Evolutionary conservation across 2,888 invertebrate species (phyloP).

Genomic region (Epinotia demarniana): DNA sequence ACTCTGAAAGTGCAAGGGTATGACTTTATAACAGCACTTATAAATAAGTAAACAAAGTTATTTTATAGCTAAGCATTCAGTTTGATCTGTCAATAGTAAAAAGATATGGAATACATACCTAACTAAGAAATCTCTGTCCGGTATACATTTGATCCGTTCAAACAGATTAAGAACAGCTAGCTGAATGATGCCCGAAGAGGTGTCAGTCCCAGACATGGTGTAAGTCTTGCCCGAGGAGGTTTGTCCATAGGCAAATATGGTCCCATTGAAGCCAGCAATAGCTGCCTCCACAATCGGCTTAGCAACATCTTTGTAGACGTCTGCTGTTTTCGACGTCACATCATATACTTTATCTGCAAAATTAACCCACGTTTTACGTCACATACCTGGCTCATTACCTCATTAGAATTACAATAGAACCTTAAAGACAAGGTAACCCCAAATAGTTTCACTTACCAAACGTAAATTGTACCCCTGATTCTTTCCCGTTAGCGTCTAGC

Average conservation of each 20-base stretch:
- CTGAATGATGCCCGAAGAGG: slow-evolving; percentile 90
- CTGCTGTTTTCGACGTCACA: slow-evolving; percentile 81
- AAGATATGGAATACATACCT: slow-evolving; percentile 70
- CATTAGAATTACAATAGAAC: slow-evolving; percentile 54
- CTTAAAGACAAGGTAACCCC: slow-evolving; percentile 50
- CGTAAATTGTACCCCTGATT: slow-evolving; percentile 63
- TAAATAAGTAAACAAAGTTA: no score
- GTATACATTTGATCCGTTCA: slow-evolving; percentile 84
- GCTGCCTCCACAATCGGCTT: slow-evolving; percentile 89
- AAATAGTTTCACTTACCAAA: slow-evolving; percentile 69
- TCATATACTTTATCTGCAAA: slow-evolving; percentile 90
- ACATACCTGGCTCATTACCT: slow-evolving; percentile 50
- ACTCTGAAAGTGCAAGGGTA: slow-evolving; percentile 82
- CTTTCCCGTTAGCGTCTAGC: slow-evolving; percentile 81
- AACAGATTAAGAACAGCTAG: slow-evolving; percentile 89
- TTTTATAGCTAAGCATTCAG: no score
- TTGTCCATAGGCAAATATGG: slow-evolving; percentile 96
- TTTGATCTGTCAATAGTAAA: background rate
- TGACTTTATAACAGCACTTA: background rate
- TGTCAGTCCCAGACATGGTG: slow-evolving; percentile 90
- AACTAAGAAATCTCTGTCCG: slow-evolving; percentile 89
- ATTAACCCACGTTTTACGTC: slow-evolving; percentile 51
- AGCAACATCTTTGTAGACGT: slow-evolving; percentile 88
- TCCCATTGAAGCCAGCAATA: slow-evolving; percentile 92
- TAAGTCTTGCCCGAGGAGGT: slow-evolving; percentile 95